These are phyloP conservation scores for Sympetrum striolatum DNA, from an alignment of 2,888 invertebrate genomes.

Conservation along the genomic window DNA sequence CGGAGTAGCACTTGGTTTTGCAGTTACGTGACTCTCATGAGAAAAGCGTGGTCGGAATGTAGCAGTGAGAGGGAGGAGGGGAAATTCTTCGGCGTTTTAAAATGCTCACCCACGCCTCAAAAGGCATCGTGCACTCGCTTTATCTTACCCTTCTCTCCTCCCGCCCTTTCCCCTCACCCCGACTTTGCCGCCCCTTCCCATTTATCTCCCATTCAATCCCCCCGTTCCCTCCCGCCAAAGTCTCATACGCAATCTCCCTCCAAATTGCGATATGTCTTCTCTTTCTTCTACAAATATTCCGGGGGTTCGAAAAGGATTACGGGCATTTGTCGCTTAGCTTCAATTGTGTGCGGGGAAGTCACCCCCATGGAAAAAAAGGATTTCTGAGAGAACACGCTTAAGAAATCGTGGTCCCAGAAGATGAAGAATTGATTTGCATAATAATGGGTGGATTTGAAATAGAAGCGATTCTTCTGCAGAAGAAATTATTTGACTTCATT, in stretches of 20 bases:
- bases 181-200: neutral
- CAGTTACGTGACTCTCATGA: conserved; percentile 23
- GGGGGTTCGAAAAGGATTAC: neutral
- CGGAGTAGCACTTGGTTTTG: neutral
- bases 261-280: neutral
- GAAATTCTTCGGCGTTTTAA: neutral
- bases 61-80: neutral
- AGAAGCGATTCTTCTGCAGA: too few relatives aligned
- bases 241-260: neutral
- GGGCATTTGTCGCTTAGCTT: neutral
- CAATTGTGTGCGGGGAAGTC: neutral
- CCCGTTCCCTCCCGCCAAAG: neutral
- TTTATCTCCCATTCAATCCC: neutral
- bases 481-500: too few relatives aligned
- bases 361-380: too few relatives aligned
- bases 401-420: too few relatives aligned
- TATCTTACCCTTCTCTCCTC: neutral
- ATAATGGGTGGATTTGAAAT: too few relatives aligned
- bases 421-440: too few relatives aligned
- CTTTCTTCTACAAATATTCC: neutral
- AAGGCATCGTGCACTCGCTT: neutral
- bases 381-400: too few relatives aligned
- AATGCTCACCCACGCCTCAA: conserved; percentile 19
- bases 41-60: neutral
- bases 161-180: neutral